phyloP scores from a whole-genome alignment of 2,888 invertebrate species.

The Dilophus febrilis region DNA sequence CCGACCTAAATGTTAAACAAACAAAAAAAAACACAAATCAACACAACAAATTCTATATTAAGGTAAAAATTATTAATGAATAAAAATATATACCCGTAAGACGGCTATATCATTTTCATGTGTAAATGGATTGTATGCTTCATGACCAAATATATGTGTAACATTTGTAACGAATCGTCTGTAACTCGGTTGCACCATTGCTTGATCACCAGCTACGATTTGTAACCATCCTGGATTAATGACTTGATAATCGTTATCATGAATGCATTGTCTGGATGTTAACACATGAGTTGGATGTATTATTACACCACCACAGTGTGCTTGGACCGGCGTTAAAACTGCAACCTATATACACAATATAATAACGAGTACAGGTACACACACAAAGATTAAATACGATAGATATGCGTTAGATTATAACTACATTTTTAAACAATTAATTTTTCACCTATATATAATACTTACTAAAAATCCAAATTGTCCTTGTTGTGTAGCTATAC shows the following conservation, averaged over 20 bases:
- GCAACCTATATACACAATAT: no score
- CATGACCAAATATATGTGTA: slow-evolving; percentile 1
- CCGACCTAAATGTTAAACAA: neutral
- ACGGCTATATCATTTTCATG: slow-evolving; percentile 2
- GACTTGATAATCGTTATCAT: slow-evolving; percentile 5
- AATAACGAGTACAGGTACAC: no score
- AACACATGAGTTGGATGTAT: slow-evolving; percentile 7
- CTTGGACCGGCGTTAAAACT: slow-evolving; percentile 6
- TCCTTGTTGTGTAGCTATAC: no score
- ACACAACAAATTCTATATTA: no score
- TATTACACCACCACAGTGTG: slow-evolving; percentile 7
- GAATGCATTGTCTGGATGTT: slow-evolving; percentile 7
- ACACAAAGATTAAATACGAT: no score
- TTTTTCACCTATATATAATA: no score
- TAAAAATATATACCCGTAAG: neutral
- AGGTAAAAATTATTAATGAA: no score
- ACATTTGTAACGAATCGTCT: neutral
- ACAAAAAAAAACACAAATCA: no score
- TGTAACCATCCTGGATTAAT: slow-evolving; percentile 7
- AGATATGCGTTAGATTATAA: no score
- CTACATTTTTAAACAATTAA: no score
- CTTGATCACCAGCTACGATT: slow-evolving; percentile 6
- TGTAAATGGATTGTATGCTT: neutral
- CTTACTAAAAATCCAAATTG: no score
- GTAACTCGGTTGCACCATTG: neutral